phyloP scores from a whole-genome alignment of 1,140 invertebrate species.

The Drosophila elegans region DNA sequence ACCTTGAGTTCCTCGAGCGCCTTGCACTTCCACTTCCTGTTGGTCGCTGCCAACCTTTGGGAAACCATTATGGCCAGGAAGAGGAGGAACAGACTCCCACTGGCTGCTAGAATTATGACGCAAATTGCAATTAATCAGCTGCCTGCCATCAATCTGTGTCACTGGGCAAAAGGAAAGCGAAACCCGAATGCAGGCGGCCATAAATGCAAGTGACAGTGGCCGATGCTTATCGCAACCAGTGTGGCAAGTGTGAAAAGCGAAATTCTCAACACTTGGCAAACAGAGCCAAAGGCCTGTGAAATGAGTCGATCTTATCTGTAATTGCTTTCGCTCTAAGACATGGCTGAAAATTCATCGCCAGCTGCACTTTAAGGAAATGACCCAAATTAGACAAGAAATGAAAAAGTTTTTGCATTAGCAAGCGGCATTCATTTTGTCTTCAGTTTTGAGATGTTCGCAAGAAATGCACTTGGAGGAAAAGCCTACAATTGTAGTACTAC shows the following conservation, averaged over 20 bases:
- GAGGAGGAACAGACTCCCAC: constrained; percentile 7
- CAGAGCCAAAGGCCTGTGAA: constrained; percentile 38
- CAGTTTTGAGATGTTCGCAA: constrained; percentile 33
- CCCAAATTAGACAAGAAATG: constrained; percentile 70
- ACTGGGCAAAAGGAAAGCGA: constrained; percentile 78
- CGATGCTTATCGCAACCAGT: constrained; percentile 46
- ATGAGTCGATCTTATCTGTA: constrained; percentile 80
- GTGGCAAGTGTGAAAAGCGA: constrained; percentile 75
- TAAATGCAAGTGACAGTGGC: constrained; percentile 45
- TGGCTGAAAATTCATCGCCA: constrained; percentile 19
- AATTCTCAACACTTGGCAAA: constrained; percentile 73
- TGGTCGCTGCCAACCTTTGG: constrained; percentile 52
- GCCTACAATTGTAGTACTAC: no score
- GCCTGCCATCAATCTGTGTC: constrained; percentile 67
- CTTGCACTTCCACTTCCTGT: constrained; percentile 74
- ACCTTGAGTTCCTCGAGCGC: constrained; percentile 50
- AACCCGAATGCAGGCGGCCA: constrained; percentile 53
- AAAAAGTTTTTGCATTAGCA: constrained; percentile 74
- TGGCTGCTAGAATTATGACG: constrained; percentile 37
- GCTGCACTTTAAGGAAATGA: constrained; percentile 78
- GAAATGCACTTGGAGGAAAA: not conserved
- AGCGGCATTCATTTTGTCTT: constrained; percentile 61
- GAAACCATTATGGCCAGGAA: constrained; percentile 25
- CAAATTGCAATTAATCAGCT: constrained; percentile 52
- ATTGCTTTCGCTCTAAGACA: constrained; percentile 72